Percentiles rank a stretch among this genome's conserved stretches.
Conservation (phyloP, 2,797 vertebrate species). For the Lepilemur ruficaudatus region DNA sequence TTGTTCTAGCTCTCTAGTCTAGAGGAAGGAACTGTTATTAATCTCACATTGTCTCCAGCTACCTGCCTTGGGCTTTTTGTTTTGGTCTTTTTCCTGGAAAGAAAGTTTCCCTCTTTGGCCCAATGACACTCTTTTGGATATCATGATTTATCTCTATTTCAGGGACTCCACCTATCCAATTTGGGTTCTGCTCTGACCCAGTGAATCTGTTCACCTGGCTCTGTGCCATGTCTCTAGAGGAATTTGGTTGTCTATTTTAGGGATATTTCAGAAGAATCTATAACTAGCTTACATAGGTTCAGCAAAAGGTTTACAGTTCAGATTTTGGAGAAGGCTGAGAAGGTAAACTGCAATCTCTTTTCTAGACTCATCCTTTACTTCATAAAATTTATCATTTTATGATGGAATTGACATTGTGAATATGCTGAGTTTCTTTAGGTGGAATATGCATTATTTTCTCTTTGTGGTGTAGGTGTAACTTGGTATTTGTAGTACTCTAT, state of each 20-base stretch:
- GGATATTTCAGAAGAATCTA: neutral
- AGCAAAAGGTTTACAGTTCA: constrained; percentile 43
- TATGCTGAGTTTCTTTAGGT: constrained; percentile 23
- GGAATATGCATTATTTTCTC: neutral
- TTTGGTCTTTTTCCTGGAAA: constrained; percentile 44
- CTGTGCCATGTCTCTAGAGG: neutral
- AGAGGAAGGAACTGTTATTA: neutral
- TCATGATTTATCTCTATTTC: neutral
- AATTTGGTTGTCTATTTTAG: constrained; percentile 31
- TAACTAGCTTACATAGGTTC: constrained; percentile 26
- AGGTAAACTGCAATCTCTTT: neutral
- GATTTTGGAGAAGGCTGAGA: constrained; percentile 48
- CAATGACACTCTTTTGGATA: neutral
- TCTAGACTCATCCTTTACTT: constrained; percentile 38
- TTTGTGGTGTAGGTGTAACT: neutral
- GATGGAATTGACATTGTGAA: neutral
- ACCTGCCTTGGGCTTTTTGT: neutral
- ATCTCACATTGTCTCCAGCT: neutral
- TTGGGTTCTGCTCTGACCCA: constrained; percentile 47
- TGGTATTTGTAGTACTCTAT: neutral
- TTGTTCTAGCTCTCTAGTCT: constrained; percentile 4
- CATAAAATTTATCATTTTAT: neutral
- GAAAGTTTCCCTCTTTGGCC: neutral
- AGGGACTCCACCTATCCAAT: neutral
- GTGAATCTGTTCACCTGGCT: constrained; percentile 4